Base-by-base conservation (phyloP, 2,113 vertebrate genomes). In the Lepus timidus region DNA sequence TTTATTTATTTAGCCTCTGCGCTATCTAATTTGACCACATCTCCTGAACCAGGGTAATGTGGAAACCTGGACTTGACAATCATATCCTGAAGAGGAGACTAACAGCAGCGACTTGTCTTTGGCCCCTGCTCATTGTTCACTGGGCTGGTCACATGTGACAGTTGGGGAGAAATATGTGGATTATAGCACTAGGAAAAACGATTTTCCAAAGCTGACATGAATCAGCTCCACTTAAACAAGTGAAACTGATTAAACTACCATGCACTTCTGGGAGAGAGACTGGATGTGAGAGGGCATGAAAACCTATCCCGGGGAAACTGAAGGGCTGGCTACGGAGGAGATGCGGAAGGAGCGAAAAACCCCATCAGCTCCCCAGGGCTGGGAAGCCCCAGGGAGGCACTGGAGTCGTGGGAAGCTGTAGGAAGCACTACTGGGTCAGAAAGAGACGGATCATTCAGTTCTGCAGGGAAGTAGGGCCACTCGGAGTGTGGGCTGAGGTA, bases 91-190 rank as follows among this genome's bases (percentile, higher is more conserved):
- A 51, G 33, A 91, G 29, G 25, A 55, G 2, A 58, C 64, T 76
- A 64, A 70, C 29, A 36, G 62, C 27, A 49, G 14, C 4, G 3
- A 10, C 39, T 73, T 84, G 31, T 94, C 65, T 23, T 51, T 67
- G 65, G n/a, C 39, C 11, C 27, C 65, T 83, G 65, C 44, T 25
- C 4, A 10, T 11, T 49, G n/a, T 61, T 78, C 58, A 22, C 1
- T 83, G 71, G 8, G 5, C 6, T 85, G 51, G 36, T 79, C 67
- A 81, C 67, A 92, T 31, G 33, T 71, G 51, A 51, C 86, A 51
- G 29, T 81, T 75, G 67, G 70, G 51, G 86, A 62, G 75, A 76
- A 93, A 90, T 83, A 9, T 94, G 39, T 93, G 27, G 61, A 79
- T 73, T 44, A 90, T 62, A 73, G 17, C 12, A 19, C 17, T 78